phyloP scores from a whole-genome alignment of 2,888 invertebrate genomes.

The Acrobasis consociella region DNA sequence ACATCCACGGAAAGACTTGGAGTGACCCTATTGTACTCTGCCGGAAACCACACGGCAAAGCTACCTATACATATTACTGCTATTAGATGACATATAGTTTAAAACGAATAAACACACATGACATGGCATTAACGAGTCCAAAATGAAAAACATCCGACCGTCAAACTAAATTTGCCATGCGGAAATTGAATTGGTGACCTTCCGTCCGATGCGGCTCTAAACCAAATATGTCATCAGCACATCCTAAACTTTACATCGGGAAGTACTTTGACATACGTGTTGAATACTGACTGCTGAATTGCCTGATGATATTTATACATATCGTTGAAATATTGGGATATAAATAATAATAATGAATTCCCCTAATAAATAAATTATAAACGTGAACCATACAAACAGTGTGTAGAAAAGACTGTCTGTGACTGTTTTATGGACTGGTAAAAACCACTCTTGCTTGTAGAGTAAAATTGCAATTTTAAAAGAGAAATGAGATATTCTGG shows the following conservation, averaged over 20 bases:
- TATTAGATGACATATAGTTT: background rate
- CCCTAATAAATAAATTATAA: too few species aligned
- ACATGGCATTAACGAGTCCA: slow-evolving; percentile 10
- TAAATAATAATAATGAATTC: too few species aligned
- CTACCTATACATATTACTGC: too few species aligned
- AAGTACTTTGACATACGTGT: slow-evolving; percentile 5
- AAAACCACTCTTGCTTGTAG: too few species aligned
- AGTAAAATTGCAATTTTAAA: too few species aligned
- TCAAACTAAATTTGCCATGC: slow-evolving; percentile 21
- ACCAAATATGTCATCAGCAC: slow-evolving; percentile 19
- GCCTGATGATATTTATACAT: background rate
- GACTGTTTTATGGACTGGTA: too few species aligned
- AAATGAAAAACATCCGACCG: slow-evolving; percentile 15
- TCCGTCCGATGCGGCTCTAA: slow-evolving; percentile 17
- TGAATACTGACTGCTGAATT: background rate
- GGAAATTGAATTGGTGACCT: slow-evolving; percentile 22
- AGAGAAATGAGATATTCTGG: too few species aligned
- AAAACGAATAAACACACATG: slow-evolving; percentile 13
- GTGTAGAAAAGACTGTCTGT: too few species aligned
- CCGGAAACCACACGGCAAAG: too few species aligned
- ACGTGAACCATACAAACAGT: too few species aligned
- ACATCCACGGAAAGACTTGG: too few species aligned
- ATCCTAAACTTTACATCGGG: slow-evolving; percentile 17
- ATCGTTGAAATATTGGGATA: background rate
- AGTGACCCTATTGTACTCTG: too few species aligned